Evolutionary conservation across 1,140 invertebrate genomes (phyloP).

Genomic region (Mercenaria mercenaria): DNA sequence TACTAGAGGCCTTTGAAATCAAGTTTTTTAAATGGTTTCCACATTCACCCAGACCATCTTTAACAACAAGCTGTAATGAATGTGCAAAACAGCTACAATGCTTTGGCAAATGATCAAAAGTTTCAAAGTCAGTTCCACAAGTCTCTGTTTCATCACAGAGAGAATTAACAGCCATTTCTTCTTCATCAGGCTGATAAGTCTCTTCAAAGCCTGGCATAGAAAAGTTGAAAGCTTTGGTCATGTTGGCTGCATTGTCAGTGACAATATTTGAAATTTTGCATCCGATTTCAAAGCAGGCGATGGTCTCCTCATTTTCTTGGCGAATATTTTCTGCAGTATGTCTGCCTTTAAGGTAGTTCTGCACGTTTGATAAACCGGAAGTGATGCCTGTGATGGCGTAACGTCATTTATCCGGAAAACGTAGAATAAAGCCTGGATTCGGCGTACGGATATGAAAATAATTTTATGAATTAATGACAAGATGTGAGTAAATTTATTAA

Average conservation of each 20-base stretch:
- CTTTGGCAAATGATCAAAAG: not conserved
- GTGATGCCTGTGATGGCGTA: too few species aligned
- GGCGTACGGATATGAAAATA: too few species aligned
- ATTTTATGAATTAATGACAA: too few species aligned
- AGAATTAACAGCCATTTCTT: not conserved
- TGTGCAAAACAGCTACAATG: not conserved
- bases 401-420: too few species aligned
- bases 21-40: not conserved
- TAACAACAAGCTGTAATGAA: not conserved
- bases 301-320: not conserved
- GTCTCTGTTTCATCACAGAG: not conserved
- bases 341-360: too few species aligned
- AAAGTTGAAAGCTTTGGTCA: not conserved
- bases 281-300: not conserved
- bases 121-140: too few species aligned
- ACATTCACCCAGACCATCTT: not conserved
- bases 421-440: too few species aligned
- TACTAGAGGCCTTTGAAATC: not conserved
- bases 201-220: not conserved
- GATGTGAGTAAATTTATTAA: too few species aligned
- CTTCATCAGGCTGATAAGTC: not conserved
- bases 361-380: too few species aligned
- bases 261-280: not conserved
- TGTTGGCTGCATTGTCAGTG: constrained; percentile 1
- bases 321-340: not conserved